A percentile compares a stretch with the other conserved stretches of the same genome.
Evolutionary conservation across 2,797 vertebrate species (phyloP).

Genomic region (Silurus aristotelis): DNA sequence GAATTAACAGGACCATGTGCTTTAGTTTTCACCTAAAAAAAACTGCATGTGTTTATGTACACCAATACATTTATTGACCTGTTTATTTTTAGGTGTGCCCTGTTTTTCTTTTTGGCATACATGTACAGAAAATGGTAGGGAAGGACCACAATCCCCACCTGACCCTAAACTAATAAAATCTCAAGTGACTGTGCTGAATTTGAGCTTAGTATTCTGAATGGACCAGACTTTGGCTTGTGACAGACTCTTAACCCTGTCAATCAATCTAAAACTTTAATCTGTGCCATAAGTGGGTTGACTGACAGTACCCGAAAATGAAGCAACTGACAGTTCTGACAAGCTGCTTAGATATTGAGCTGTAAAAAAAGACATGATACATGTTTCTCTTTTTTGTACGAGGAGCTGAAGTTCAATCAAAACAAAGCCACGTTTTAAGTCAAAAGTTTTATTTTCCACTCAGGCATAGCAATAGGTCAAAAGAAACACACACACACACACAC

Average conservation of each 20-base stretch:
- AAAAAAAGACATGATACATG: too few relatives aligned
- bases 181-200: conserved; percentile 52
- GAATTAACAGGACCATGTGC: conserved; percentile 47
- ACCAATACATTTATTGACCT: not conserved
- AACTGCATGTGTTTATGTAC: conserved; percentile 8
- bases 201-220: conserved; percentile 51
- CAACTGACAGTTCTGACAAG: not conserved
- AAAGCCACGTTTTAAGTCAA: not conserved
- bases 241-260: conserved; percentile 33
- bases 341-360: not conserved
- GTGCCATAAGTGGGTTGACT: conserved; percentile 32
- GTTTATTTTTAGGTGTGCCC: conserved; percentile 36
- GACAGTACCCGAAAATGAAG: conserved; percentile 11
- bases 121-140: conserved; percentile 11
- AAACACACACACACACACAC: not conserved
- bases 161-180: conserved; percentile 48
- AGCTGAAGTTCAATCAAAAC: not conserved
- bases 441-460: conserved; percentile 9
- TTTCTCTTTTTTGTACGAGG: not conserved
- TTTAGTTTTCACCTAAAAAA: not conserved
- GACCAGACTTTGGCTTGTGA: conserved; percentile 39
- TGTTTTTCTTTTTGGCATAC: conserved; percentile 14
- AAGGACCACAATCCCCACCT: conserved; percentile 21
- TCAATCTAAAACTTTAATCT: conserved; percentile 29
- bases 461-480: conserved; percentile 14